Percentiles rank a stretch among this genome's conserved stretches.
Evolutionary conservation across 1,140 invertebrate species (phyloP).

Genomic region (Pomacea maculata): DNA sequence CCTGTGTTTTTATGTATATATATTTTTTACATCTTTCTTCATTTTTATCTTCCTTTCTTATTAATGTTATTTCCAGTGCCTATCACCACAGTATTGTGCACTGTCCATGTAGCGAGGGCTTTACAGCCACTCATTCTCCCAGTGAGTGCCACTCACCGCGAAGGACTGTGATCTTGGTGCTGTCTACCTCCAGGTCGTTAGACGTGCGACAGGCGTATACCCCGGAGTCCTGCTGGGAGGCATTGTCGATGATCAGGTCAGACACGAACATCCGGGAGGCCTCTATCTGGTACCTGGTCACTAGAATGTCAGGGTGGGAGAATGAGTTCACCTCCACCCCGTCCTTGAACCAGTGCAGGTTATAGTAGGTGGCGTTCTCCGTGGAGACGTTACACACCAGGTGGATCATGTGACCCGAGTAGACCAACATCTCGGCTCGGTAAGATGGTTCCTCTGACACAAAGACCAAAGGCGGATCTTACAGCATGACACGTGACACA

Average conservation of each 20-base stretch:
- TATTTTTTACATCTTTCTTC: no score
- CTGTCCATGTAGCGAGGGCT: no score
- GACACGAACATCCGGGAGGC: constrained; percentile 8
- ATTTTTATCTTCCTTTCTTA: no score
- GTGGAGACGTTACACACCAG: constrained; percentile 21
- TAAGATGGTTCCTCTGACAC: constrained; percentile 12
- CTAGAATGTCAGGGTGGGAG: constrained; percentile 1
- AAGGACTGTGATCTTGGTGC: constrained; percentile 19
- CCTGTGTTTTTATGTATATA: no score
- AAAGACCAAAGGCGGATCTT: no score
- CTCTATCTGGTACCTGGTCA: constrained; percentile 22
- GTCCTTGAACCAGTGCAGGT: constrained; percentile 19
- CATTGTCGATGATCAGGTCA: constrained; percentile 22
- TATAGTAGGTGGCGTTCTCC: constrained; percentile 2
- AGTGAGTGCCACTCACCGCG: not conserved
- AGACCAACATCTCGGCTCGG: constrained; percentile 8
- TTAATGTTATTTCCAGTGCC: no score
- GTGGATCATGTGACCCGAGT: constrained; percentile 14
- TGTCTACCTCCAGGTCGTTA: constrained; percentile 1
- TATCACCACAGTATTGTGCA: no score
- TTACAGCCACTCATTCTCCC: no score
- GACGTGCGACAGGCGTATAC: constrained; percentile 13
- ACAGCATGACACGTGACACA: no score
- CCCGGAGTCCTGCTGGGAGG: constrained; percentile 15
- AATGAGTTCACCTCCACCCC: not conserved